phyloP scores from a whole-genome alignment of 2,888 invertebrate species.

The Drosophila atroscutellata region DNA sequence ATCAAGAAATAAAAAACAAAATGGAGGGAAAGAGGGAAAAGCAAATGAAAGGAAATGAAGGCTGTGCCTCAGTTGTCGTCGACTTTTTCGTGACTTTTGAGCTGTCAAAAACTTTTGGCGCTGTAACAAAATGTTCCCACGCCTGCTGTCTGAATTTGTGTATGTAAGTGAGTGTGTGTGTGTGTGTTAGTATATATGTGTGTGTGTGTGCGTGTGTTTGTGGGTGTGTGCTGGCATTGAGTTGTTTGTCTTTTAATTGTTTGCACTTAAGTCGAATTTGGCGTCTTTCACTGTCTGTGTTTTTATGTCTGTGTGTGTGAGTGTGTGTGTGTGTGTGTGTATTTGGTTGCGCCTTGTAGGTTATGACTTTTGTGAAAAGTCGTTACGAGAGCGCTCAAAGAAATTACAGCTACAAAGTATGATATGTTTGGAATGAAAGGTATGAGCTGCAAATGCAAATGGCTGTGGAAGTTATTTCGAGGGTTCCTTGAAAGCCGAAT shows the following conservation, averaged over 20 bases:
- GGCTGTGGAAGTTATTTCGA: neutral
- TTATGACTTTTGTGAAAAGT: constrained; percentile 75
- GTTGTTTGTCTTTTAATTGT: constrained; percentile 80
- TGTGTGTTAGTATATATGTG: neutral
- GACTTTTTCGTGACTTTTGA: constrained; percentile 63
- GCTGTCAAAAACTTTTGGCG: constrained; percentile 68
- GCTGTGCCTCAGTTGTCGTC: constrained; percentile 64
- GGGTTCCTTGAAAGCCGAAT: constrained; percentile 8
- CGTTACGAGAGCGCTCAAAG: constrained; percentile 63
- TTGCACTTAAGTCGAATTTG: constrained; percentile 76
- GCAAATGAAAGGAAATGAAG: constrained; percentile 35
- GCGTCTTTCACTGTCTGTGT: constrained; percentile 51
- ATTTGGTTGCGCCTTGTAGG: constrained; percentile 44
- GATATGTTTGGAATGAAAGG: constrained; percentile 32
- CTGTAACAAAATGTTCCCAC: constrained; percentile 60
- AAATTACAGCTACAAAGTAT: constrained; percentile 70
- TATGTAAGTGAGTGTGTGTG: constrained; percentile 5
- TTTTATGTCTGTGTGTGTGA: constrained; percentile 22
- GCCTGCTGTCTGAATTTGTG: constrained; percentile 27
- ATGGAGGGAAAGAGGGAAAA: neutral
- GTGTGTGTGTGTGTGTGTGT: constrained; percentile 26
- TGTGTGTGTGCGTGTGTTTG: constrained; percentile 5
- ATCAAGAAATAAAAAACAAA: constrained; percentile 27
- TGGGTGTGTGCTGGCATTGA: constrained; percentile 54
- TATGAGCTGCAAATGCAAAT: constrained; percentile 10